A percentile compares a stretch with the other conserved stretches of the same genome.
phyloP scores from a whole-genome alignment of 2,797 vertebrate species.

The Chelonia mydas region DNA sequence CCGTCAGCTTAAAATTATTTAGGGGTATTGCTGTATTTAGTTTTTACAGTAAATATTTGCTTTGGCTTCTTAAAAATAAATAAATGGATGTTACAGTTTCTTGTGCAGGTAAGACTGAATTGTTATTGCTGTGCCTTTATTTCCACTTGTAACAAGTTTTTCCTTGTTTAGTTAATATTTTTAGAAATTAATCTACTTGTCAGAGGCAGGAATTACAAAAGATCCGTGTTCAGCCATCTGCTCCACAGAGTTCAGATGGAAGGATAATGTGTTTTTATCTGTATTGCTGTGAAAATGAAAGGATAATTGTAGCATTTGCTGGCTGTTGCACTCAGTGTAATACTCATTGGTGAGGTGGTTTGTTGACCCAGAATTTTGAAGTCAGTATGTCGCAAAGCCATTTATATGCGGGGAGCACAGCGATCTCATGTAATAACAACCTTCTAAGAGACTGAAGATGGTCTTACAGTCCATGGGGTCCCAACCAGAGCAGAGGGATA shows the following conservation, averaged over 20 bases:
- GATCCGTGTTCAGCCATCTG: not conserved
- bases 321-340: not conserved
- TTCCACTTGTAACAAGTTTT: not conserved
- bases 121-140: not conserved
- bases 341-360: not conserved
- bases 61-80: not conserved
- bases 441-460: not conserved
- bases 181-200: not conserved
- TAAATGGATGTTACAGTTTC: not conserved
- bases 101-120: not conserved
- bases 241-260: not conserved
- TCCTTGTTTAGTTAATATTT: not conserved
- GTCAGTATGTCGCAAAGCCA: not conserved
- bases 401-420: not conserved
- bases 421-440: not conserved
- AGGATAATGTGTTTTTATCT: not conserved
- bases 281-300: not conserved
- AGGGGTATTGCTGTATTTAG: not conserved
- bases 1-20: not conserved
- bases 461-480: not conserved
- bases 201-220: not conserved
- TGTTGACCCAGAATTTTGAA: rapidly evolving
- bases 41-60: not conserved
- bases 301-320: not conserved
- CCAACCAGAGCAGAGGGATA: not conserved